Evolutionary conservation across 37 sponge, comb jelly and placozoan species (phyloP).

Genomic region (Ephydatia muelleri): DNA sequence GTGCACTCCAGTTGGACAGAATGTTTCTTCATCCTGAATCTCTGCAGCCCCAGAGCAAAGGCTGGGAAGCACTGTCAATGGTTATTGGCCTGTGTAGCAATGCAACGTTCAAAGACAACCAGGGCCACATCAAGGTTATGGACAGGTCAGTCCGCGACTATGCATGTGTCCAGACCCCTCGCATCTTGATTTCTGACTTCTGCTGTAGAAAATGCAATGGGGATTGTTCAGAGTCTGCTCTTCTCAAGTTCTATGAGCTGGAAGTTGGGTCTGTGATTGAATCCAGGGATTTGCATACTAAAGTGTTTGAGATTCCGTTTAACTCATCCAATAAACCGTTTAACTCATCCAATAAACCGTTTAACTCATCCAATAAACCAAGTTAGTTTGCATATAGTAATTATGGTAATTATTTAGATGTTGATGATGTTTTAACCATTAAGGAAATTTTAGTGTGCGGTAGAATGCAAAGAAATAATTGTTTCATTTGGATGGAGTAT

Average conservation of each 20-base stretch:
- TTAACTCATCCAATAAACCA: conserved; percentile 96
- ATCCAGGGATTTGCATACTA: conserved; percentile 60
- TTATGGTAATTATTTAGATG: too few species aligned
- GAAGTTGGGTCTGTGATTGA: conserved; percentile 69
- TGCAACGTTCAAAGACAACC: conserved; percentile 74
- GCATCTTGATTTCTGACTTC: background rate
- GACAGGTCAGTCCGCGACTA: conserved; percentile 47
- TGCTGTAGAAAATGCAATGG: conserved; percentile 73
- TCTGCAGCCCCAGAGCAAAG: conserved; percentile 23
- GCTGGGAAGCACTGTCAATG: conserved; percentile 78
- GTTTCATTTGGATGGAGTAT: too few species aligned
- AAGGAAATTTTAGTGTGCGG: too few species aligned
- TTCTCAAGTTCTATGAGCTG: conserved; percentile 93
- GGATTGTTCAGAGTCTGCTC: conserved; percentile 96
- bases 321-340: conserved; percentile 98
- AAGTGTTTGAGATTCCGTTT: conserved; percentile 95
- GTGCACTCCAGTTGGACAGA: background rate
- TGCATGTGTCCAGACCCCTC: background rate
- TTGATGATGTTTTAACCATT: too few species aligned
- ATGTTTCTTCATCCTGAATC: background rate
- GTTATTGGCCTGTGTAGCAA: conserved; percentile 90
- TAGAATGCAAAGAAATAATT: too few species aligned
- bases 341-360: conserved; percentile 97
- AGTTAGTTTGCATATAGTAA: conserved; percentile 6
- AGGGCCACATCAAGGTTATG: conserved; percentile 61